phyloP scores from a whole-genome alignment of 2,113 vertebrate genomes.

The Paratilapia polleni region DNA sequence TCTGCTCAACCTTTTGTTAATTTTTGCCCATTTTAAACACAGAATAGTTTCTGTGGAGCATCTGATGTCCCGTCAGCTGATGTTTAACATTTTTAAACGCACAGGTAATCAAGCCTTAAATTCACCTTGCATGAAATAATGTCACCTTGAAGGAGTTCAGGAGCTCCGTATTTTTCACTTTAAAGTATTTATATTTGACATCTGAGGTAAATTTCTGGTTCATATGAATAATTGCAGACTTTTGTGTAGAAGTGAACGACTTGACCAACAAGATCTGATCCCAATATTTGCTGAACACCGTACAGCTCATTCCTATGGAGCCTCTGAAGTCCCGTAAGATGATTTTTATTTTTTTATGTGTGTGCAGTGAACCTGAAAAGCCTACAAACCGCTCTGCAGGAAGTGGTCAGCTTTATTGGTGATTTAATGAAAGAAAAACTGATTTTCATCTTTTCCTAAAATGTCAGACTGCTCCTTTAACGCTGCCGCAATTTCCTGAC shows the following conservation, averaged over 20 bases:
- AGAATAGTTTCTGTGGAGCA: no score
- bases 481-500: neutral
- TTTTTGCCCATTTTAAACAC: no score
- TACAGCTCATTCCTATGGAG: no score
- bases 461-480: neutral
- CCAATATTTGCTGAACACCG: neutral
- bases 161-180: neutral
- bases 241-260: neutral
- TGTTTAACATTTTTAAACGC: no score
- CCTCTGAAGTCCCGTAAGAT: neutral
- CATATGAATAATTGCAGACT: neutral
- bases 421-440: neutral
- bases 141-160: no score
- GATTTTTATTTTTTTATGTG: neutral
- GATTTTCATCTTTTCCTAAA: slow-evolving; percentile 6
- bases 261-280: no score
- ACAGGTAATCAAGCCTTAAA: no score
- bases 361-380: neutral
- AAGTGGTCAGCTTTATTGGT: neutral
- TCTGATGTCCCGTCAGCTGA: no score
- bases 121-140: no score
- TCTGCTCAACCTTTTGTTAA: no score
- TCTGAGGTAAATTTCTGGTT: neutral
- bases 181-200: neutral
- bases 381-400: neutral